phyloP scores from a whole-genome alignment of 2,113 vertebrate species.

The Hyperoodon ampullatus region DNA sequence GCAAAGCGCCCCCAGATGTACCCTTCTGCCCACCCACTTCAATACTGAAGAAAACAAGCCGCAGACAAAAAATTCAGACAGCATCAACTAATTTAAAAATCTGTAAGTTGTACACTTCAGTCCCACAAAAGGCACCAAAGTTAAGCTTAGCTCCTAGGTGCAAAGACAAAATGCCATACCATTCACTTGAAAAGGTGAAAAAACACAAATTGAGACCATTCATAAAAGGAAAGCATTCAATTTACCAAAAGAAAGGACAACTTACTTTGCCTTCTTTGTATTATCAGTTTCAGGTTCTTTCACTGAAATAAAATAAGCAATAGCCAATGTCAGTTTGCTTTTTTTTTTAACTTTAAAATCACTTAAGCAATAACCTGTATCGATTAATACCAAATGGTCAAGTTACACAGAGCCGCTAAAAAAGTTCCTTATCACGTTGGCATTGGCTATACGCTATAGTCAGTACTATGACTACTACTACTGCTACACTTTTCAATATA shows the following conservation, averaged over 20 bases:
- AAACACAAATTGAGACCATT: constrained; percentile 71
- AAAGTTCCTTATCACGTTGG: not conserved
- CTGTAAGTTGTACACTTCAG: not conserved
- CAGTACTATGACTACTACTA: not conserved
- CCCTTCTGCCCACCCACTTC: not conserved
- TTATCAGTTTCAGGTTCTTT: constrained; percentile 89
- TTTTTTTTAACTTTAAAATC: constrained; percentile 49
- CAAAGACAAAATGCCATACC: constrained; percentile 54
- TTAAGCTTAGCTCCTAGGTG: constrained; percentile 66
- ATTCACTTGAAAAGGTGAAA: constrained; percentile 37
- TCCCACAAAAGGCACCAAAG: constrained; percentile 56
- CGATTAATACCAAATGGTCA: not conserved
- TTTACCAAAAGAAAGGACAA: constrained; percentile 60
- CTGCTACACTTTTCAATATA: not conserved
- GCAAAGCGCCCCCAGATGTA: constrained; percentile 19
- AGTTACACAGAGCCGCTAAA: not conserved
- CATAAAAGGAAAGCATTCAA: constrained; percentile 67
- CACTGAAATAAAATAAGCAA: constrained; percentile 86
- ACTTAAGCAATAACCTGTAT: not conserved
- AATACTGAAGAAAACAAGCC: not conserved
- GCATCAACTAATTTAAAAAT: constrained; percentile 67
- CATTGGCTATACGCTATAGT: too few relatives aligned
- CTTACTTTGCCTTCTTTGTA: constrained; percentile 93
- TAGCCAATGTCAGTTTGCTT: constrained; percentile 44
- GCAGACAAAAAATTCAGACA: constrained; percentile 29